phyloP scores from a whole-genome alignment of 2,113 vertebrate genomes.

The Semnopithecus entellus region DNA sequence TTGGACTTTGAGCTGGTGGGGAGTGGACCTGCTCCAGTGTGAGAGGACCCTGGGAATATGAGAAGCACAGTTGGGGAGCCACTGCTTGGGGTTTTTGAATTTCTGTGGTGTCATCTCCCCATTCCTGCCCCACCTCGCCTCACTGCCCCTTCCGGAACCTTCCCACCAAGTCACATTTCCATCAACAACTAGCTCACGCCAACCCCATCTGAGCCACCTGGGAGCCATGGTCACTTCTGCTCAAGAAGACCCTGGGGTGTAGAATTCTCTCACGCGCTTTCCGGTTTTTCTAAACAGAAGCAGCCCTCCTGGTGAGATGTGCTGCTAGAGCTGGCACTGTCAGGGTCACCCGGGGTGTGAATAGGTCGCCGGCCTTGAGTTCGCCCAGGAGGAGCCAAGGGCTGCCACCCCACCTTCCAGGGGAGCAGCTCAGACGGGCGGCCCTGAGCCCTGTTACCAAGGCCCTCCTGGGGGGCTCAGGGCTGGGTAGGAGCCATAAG shows the following conservation, averaged over 20 bases:
- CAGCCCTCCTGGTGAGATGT: background rate
- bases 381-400: background rate
- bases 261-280: background rate
- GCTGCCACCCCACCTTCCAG: too few relatives aligned
- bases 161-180: background rate
- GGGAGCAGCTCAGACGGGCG: background rate
- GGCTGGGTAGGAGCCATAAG: background rate
- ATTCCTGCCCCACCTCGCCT: background rate
- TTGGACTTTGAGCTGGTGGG: too few relatives aligned
- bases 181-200: background rate
- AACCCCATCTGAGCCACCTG: background rate
- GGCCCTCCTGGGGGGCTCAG: too few relatives aligned
- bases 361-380: background rate
- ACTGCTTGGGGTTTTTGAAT: too few relatives aligned
- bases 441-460: rapidly evolving
- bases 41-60: too few relatives aligned
- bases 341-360: too few relatives aligned
- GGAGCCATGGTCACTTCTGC: rapidly evolving
- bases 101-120: too few relatives aligned
- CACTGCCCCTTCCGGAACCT: background rate
- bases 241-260: background rate
- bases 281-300: background rate
- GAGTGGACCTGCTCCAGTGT: too few relatives aligned
- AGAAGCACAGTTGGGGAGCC: too few relatives aligned
- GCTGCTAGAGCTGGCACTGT: background rate